A percentile compares a stretch with the other conserved stretches of the same genome.
Conservation (phyloP, 2,797 vertebrate genomes). For the Novumbra hubbsi region DNA sequence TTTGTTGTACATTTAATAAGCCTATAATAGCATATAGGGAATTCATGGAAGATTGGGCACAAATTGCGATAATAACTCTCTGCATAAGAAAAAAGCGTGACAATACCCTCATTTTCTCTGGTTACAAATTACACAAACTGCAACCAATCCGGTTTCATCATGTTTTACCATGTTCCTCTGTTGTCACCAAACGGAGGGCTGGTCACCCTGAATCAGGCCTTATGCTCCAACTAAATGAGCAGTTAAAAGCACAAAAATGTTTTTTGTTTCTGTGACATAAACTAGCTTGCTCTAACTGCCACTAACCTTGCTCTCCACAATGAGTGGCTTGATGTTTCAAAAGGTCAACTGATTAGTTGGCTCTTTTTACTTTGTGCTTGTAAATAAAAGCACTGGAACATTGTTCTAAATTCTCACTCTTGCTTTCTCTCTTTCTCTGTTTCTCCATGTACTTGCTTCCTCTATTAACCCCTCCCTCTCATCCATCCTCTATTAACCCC, state of each 20-base stretch:
- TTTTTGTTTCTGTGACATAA: slow-evolving; percentile 23
- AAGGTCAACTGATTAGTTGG: background rate
- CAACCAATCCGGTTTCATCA: no score
- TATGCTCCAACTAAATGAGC: background rate
- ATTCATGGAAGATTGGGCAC: no score
- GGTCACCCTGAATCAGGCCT: background rate
- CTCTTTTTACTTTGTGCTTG: background rate
- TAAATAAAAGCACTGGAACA: background rate
- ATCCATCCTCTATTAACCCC: background rate
- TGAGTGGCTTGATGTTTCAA: slow-evolving; percentile 20
- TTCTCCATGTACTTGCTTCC: slow-evolving; percentile 10
- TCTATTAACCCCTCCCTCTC: slow-evolving; percentile 51
- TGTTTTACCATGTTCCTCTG: background rate
- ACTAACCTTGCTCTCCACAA: slow-evolving; percentile 37
- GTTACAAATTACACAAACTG: no score
- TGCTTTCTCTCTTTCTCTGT: slow-evolving; percentile 14
- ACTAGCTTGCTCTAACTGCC: slow-evolving; percentile 33
- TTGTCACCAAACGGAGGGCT: background rate
- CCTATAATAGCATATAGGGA: no score
- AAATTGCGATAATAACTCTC: no score
- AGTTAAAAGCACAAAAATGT: slow-evolving; percentile 6
- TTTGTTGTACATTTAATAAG: no score
- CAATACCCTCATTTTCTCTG: no score
- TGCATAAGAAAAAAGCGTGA: no score
- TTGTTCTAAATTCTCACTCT: slow-evolving; percentile 7